Base-by-base conservation (phyloP, 2,888 invertebrate species). In the Diarsia rubi region DNA sequence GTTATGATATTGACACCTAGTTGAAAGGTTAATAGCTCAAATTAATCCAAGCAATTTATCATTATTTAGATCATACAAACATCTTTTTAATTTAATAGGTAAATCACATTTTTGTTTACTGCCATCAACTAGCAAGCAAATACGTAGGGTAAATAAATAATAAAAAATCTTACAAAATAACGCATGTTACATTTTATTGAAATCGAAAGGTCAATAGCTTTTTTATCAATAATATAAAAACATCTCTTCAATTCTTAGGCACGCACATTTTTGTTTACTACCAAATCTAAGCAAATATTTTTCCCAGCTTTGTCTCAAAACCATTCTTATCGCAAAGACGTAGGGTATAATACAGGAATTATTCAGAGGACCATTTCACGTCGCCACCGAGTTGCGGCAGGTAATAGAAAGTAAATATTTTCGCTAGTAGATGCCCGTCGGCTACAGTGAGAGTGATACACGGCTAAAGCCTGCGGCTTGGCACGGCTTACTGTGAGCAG, bases 391-490 rank as follows among this genome's bases (percentile, higher is more conserved):
- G 62, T 81, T 73, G 69, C 77, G 84, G 76, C 87, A 90, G 91
- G 91, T 92, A 93, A 92, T 92, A 91, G 91, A 92, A 93, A 90
- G 90, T 88, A 93, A 93, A 94, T 90, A 93, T 93, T 93, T 91
- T 84, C 87, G 76, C 76, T 77, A 83, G 84, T 83, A 84, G 81
- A 84, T 79, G 72, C 82, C 78, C 77, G 75, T 69, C 72, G 83
- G 79, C 71, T 72, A 74, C 75, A 80, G 81, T 79, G 81, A 79
- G 79, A 81, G 81, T 74, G 82, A 82, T 82, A 83, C 82, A 82
- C 63, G 73, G 69, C 74, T 81, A 75, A 70, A 74, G 74, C 74
- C 67, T 67, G 73, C 60, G 81, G 82, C 81, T 84, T 80, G 83
- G 84, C 83, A 82, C 73, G 74, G 80, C 66, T 81, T 81, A 82